phyloP scores from a whole-genome alignment of 30 jellyfish, hydroid and myxozoan species.

The Cassiopea xamachana region DNA sequence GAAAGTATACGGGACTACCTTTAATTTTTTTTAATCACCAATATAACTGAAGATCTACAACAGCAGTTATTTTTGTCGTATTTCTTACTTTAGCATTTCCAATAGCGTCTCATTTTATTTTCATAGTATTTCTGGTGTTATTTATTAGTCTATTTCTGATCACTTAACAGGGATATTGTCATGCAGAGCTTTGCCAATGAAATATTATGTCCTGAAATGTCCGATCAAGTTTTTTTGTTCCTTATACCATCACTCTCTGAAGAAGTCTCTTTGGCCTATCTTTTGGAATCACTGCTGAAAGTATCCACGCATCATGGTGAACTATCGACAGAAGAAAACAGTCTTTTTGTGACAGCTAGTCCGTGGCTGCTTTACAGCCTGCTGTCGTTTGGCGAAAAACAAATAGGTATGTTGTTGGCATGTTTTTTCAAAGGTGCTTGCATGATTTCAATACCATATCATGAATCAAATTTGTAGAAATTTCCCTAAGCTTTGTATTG shows the following conservation, averaged over 20 bases:
- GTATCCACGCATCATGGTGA: background rate
- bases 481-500: too few relatives aligned
- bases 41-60: too few relatives aligned
- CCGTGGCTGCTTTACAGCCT: conserved; percentile 86
- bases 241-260: conserved; percentile 80
- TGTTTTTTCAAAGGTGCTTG: too few relatives aligned
- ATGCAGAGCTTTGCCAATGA: conserved; percentile 69
- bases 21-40: too few relatives aligned
- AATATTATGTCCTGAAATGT: conserved; percentile 79
- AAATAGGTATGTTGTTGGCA: conserved; percentile 58
- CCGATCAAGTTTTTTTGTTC: conserved; percentile 83
- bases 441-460: too few relatives aligned
- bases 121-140: background rate
- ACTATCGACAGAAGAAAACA: background rate
- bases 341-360: conserved; percentile 22
- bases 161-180: conserved; percentile 39
- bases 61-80: too few relatives aligned
- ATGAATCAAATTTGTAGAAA: too few relatives aligned
- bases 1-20: too few relatives aligned
- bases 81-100: too few relatives aligned
- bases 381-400: conserved; percentile 70
- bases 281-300: conserved; percentile 50
- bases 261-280: conserved; percentile 47
- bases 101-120: too few relatives aligned
- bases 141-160: background rate